phyloP scores from a whole-genome alignment of 2,113 vertebrate genomes.

The Bubo scandiacus region DNA sequence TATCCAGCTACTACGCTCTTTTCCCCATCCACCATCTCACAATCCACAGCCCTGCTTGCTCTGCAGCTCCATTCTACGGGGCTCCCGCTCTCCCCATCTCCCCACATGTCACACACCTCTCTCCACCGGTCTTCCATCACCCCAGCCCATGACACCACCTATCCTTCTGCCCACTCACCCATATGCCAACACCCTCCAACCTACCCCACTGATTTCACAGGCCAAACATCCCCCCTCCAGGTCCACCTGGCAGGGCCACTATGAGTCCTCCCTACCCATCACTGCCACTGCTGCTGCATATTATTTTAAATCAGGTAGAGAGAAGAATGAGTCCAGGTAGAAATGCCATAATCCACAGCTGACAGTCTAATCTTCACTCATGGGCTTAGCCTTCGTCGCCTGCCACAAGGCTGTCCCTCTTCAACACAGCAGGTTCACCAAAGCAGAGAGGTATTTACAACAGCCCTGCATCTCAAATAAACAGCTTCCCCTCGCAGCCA shows the following conservation, averaged over 20 bases:
- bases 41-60: not conserved
- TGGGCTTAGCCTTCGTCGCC: not conserved
- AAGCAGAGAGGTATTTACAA: conserved; percentile 29
- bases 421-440: conserved; percentile 9
- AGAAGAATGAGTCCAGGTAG: conserved; percentile 45
- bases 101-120: not conserved
- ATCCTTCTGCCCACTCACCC: not conserved
- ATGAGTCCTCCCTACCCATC: not conserved
- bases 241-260: not conserved
- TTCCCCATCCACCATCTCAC: not conserved
- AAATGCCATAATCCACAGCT: conserved; percentile 4
- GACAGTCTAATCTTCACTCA: conserved; percentile 20
- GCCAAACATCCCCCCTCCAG: not conserved
- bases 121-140: not conserved
- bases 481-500: not conserved
- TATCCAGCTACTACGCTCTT: not conserved
- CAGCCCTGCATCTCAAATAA: not conserved
- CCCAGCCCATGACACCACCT: not conserved
- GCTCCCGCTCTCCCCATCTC: not conserved
- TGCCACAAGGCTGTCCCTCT: not conserved
- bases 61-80: not conserved
- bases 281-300: not conserved
- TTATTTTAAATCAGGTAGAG: conserved; percentile 29
- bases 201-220: not conserved
- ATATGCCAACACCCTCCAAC: not conserved